Conservation (phyloP, 2,888 invertebrate species). For the Lithophane semibrunnea region DNA sequence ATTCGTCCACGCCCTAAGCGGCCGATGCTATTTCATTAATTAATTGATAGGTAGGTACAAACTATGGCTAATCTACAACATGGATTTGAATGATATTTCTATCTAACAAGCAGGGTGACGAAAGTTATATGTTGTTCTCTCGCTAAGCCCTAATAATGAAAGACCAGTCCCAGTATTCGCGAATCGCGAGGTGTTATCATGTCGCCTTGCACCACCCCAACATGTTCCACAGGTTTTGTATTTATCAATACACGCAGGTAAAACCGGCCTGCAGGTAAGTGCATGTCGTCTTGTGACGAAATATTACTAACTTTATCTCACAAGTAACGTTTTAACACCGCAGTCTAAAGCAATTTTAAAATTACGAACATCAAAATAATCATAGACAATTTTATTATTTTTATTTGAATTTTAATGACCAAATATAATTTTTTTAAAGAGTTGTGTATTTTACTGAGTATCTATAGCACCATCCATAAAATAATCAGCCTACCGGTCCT, state of each 20-base stretch:
- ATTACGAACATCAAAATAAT: slow-evolving; percentile 23
- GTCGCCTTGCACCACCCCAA: slow-evolving; percentile 46
- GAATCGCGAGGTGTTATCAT: slow-evolving; percentile 51
- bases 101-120: background rate
- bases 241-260: slow-evolving; percentile 56
- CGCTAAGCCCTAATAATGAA: background rate
- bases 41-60: slow-evolving; percentile 19
- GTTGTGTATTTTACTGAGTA: background rate
- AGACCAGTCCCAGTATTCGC: slow-evolving; percentile 11
- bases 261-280: slow-evolving; percentile 52
- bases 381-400: slow-evolving; percentile 11
- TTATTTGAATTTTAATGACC: slow-evolving; percentile 14
- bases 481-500: slow-evolving; percentile 1
- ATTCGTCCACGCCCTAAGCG: slow-evolving; percentile 15
- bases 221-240: slow-evolving; percentile 60
- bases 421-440: background rate
- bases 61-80: slow-evolving; percentile 9
- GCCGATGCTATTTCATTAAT: slow-evolving; percentile 2
- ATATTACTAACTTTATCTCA: slow-evolving; percentile 43
- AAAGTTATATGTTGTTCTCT: slow-evolving; percentile 8
- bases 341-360: slow-evolving; percentile 4
- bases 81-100: background rate
- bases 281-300: slow-evolving; percentile 47
- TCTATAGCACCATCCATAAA: slow-evolving; percentile 6
- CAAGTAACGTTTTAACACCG: slow-evolving; percentile 1